Percentiles rank a stretch among this genome's conserved stretches.
These are phyloP conservation scores for Platichthys stellatus DNA, from an alignment of 2,113 vertebrate species.

Conservation along the genomic window DNA sequence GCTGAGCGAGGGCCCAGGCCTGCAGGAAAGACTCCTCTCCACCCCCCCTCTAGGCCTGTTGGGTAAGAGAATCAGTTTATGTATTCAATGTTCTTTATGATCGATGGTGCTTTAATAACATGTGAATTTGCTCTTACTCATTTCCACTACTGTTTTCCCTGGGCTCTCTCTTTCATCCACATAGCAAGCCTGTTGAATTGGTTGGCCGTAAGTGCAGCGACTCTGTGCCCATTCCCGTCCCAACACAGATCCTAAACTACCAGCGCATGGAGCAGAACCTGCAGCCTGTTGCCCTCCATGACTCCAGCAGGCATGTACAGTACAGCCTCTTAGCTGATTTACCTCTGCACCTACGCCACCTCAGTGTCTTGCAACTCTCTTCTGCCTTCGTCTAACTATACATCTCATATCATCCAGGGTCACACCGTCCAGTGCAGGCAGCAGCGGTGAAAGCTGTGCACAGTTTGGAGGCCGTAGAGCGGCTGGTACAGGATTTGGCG, in stretches of 20 bases:
- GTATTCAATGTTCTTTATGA: neutral
- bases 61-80: constrained; percentile 79
- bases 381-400: neutral
- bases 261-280: constrained; percentile 92
- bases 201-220: constrained; percentile 81
- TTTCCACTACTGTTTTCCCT: neutral
- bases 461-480: constrained; percentile 78
- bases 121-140: neutral
- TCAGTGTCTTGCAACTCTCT: neutral
- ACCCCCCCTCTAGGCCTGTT: constrained; percentile 83
- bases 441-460: constrained; percentile 80
- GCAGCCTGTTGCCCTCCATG: constrained; percentile 81
- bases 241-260: constrained; percentile 94
- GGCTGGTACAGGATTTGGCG: constrained; percentile 71
- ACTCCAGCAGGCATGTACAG: constrained; percentile 78
- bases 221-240: constrained; percentile 93
- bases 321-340: neutral
- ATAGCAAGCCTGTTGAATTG: constrained; percentile 80
- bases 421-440: constrained; percentile 75
- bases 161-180: constrained; percentile 21
- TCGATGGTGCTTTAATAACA: neutral
- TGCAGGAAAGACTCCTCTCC: constrained; percentile 83
- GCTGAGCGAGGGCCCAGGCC: constrained; percentile 82
- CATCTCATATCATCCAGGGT: constrained; percentile 76
- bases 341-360: neutral